These are phyloP conservation scores for Bhutanitis thaidina DNA, from an alignment of 2,888 invertebrate species.

Conservation along the genomic window DNA sequence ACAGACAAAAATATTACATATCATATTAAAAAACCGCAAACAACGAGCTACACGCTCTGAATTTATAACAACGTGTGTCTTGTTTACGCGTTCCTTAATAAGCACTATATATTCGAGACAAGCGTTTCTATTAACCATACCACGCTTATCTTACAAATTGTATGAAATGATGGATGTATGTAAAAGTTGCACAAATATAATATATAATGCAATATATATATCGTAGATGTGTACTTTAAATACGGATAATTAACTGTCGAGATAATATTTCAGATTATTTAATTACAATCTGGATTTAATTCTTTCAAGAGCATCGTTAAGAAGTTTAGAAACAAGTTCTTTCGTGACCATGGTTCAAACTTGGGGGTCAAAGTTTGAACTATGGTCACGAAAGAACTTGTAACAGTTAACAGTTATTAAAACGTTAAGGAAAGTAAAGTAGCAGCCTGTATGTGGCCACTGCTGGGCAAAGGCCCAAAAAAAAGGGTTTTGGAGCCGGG, in stretches of 20 bases:
- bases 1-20: background rate
- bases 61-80: conserved; percentile 10
- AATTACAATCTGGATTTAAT: too few relatives aligned
- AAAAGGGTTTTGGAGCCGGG: too few relatives aligned
- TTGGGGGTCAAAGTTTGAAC: too few relatives aligned
- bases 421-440: too few relatives aligned
- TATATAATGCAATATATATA: conserved; percentile 2
- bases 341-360: too few relatives aligned
- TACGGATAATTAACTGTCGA: background rate
- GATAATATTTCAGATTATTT: too few relatives aligned
- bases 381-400: too few relatives aligned
- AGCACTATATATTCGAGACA: conserved; percentile 22
- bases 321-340: too few relatives aligned
- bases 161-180: conserved; percentile 19
- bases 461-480: too few relatives aligned
- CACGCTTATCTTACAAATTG: conserved; percentile 17
- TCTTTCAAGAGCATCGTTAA: too few relatives aligned
- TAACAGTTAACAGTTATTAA: too few relatives aligned
- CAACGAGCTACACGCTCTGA: conserved; percentile 11
- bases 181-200: conserved; percentile 16
- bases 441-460: too few relatives aligned
- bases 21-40: background rate
- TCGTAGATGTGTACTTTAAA: conserved; percentile 15
- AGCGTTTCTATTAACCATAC: conserved; percentile 20
- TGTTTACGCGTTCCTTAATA: conserved; percentile 21